Evolutionary conservation across 2,113 vertebrate species (phyloP).

Genomic region (Mesembrinibis cayennensis): DNA sequence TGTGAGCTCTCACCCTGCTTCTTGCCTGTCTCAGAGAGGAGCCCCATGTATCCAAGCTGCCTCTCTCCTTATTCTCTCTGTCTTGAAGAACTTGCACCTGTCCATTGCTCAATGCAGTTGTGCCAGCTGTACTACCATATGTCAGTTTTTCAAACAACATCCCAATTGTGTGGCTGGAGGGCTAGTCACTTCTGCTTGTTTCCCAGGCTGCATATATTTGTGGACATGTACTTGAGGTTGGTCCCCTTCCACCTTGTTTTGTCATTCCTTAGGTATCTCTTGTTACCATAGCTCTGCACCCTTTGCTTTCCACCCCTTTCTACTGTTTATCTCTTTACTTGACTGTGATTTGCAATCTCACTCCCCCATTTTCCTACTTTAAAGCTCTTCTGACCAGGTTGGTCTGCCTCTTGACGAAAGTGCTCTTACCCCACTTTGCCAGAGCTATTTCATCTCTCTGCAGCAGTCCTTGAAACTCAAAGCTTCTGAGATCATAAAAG

Average conservation of each 20-base stretch:
- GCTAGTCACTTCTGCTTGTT: not conserved
- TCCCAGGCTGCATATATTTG: not conserved
- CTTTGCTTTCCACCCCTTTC: not conserved
- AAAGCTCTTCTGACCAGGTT: not conserved
- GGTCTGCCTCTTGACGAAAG: not conserved
- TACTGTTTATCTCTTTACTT: not conserved
- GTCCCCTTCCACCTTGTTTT: not conserved
- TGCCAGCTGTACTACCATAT: not conserved
- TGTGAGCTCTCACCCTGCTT: rapidly evolving
- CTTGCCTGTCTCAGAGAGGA: not conserved
- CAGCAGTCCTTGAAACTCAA: not conserved
- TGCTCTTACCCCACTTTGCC: not conserved
- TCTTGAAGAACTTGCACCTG: not conserved
- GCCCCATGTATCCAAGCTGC: rapidly evolving
- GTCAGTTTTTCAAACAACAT: not conserved
- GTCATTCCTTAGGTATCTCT: not conserved
- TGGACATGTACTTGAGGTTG: too few relatives aligned
- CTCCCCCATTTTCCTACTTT: not conserved
- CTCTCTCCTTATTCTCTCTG: not conserved
- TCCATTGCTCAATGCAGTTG: not conserved
- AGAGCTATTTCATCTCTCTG: not conserved
- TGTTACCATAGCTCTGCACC: not conserved
- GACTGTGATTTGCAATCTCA: not conserved
- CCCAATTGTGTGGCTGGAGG: not conserved
- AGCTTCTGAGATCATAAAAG: not conserved